Evolutionary conservation across 2,888 invertebrate genomes (phyloP), one percentile per base, ranked within the genome.

Genomic region (Plagodis pulveraria): DNA sequence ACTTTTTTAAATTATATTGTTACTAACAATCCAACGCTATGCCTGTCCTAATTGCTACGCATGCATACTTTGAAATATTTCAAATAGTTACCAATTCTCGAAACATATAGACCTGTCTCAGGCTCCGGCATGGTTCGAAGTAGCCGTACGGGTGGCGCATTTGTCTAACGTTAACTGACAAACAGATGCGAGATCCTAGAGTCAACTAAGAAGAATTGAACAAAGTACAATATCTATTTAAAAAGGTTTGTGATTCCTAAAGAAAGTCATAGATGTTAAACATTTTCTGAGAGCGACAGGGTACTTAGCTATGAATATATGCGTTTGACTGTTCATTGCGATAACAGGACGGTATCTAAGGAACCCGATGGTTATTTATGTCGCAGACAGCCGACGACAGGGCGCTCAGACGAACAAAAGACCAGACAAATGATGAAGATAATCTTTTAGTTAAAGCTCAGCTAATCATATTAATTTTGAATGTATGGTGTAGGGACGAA

Each of bases 341-440:
- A 91, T 91, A 91, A 89, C 87, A 85, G 81, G 80, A 77, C 75
- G 81, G 79, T 87, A 87, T 89, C 89, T 84, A 63, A 83, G 83
- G 83, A 82, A 89, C 84, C 83, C 86, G 84, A 87, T 84, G 78
- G 87, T 89, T 85, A 90, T 91, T 92, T 89, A 91, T 89, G 84
- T 83, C 77, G 78, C 78, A 76, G 81, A 73, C 81, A 71, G 70
- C 66, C 80, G 77, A 74, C 78, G 77, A 83, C 78, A 77, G 75
- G 76, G 73, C 83, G 77, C 76, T 72, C 61, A 76, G 70, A 64
- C 76, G 73, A 84, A 91, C 89, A 89, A 91, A 91, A 86, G 85
- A 79, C 77, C 79, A 84, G 87, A 91, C 89, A 91, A 91, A 91
- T 90, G 87, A 83, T 78, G 77, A 71, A 83, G 89, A 88, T 90